Base-by-base conservation (phyloP, 2,888 invertebrate species). In the Leucophenga montana region DNA sequence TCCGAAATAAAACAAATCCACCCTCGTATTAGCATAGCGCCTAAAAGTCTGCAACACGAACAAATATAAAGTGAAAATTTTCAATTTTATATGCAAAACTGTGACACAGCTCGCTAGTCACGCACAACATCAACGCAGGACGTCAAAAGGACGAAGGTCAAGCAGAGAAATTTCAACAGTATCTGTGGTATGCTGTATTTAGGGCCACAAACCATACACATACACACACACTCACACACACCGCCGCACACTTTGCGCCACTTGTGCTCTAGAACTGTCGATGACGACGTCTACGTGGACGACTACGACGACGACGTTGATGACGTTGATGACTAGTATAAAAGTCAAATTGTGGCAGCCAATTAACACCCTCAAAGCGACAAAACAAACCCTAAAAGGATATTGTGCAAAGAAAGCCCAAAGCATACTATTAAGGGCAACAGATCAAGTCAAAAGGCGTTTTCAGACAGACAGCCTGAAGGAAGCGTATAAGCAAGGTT, bases 311-410 rank as follows among this genome's bases (percentile, higher is more conserved):
- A n/a, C n/a, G n/a, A n/a, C 67, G 71, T 54, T 54, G 39, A 66
- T 44, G 69, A 67, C 83, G 82, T 80, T 75, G 81, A 80, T 76
- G 68, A 46, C 66, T 64, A 56, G 59, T 56, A 39, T 16, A 82
- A 83, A 78, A 80, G 80, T 82, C 84, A 80, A 80, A 83, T 80
- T 83, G 84, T 82, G 84, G 80, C 84, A 80, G 80, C 80, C 82
- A 80, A 84, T 84, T 85, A 84, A 85, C 83, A 80, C 72, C 50
- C 67, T 16, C 64, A 68, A 53, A 64, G 74, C 73, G 73, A 65
- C 77, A 57, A 67, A 57, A 48, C 67, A 64, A 9, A 16, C 54
- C 59, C 66, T 22, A 20, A 61, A 31, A 22, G 50, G 16, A 22
- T 54, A 33, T 20, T 44, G 53, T 39, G 70, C 39, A 18, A 44